Evolutionary conservation across 1,140 invertebrate genomes (phyloP).

Genomic region (Prorops nasuta): DNA sequence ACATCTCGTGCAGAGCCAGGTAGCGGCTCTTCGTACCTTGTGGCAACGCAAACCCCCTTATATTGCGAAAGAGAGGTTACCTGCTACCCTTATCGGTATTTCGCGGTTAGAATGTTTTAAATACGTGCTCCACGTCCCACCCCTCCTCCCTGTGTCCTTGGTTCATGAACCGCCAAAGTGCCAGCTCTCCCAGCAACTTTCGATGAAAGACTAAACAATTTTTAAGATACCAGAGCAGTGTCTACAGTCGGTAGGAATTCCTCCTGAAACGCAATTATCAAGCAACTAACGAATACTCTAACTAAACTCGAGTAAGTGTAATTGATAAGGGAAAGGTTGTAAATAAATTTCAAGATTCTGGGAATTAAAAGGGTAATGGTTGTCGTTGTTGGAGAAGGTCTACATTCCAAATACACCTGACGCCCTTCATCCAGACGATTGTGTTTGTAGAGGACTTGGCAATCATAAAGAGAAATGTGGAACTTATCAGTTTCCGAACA

Average conservation of each 20-base stretch:
- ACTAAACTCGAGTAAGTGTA: too few relatives aligned
- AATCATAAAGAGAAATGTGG: conserved; percentile 38
- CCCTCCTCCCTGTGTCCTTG: conserved; percentile 19
- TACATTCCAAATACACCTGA: too few relatives aligned
- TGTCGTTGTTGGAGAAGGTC: too few relatives aligned
- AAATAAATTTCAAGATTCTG: too few relatives aligned
- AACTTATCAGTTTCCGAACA: conserved; percentile 45
- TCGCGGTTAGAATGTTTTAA: conserved; percentile 53
- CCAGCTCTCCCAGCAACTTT: background rate
- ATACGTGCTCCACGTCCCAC: conserved; percentile 34
- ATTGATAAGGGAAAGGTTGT: too few relatives aligned
- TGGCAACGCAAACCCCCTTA: conserved; percentile 21
- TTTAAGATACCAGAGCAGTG: too few relatives aligned
- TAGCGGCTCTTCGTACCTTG: conserved; percentile 21
- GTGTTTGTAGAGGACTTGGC: conserved; percentile 27
- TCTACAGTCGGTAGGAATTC: too few relatives aligned
- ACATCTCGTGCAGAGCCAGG: too few relatives aligned
- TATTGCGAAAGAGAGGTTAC: conserved; percentile 8
- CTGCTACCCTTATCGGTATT: conserved; percentile 46
- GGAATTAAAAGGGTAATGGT: too few relatives aligned
- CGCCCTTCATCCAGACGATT: too few relatives aligned
- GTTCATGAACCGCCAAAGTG: conserved; percentile 1
- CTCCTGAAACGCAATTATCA: too few relatives aligned
- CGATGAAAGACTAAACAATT: background rate
- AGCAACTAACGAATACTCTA: too few relatives aligned